Base-by-base conservation (phyloP, 2,888 invertebrate genomes). In the Drosophila monieri region DNA sequence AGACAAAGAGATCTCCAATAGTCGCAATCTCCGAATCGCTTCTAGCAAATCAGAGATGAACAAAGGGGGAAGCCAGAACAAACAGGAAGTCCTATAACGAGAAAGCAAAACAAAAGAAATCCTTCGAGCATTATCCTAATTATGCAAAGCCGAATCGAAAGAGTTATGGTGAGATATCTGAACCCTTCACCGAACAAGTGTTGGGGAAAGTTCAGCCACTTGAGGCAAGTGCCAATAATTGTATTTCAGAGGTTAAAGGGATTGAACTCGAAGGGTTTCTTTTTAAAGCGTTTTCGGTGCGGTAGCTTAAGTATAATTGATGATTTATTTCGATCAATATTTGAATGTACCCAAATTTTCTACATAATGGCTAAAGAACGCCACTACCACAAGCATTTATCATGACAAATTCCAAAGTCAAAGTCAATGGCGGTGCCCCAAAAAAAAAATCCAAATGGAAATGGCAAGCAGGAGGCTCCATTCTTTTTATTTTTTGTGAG, bases 321-420 rank as follows among this genome's bases (percentile, higher is more conserved):
- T 39, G 44, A 64, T 52, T 61, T 52, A 64, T 39, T 61, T 64
- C 52, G 18, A 52, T 61, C 61, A 60, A 60, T 60, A 60, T 61
- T 41, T 23, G 43, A 44, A 56, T 49, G 27, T 49, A 35, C 25
- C 15, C 25, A 47, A 62, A 43, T 55, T 62, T 21, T 8, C 35
- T 15, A 4, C 9, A 32, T 53, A 64, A 60, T 46, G 46, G 68
- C 68, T 62, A 67, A 58, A 61, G 66, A 68, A 21, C 54, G 61
- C 30, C 54, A 61, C 70, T 47, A 39, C 67, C 73, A 70, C 60
- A 68, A 68, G 74, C 78, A 76, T 80, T 78, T 81, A 80, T 74
- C 74, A 66, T 74, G 21, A 52, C 66, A 58, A 67, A 67, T 66
- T 47, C 67, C 67, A 66, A 30, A 69, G 71, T 77, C 78, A 83